phyloP scores from a whole-genome alignment of 1,140 invertebrate species.

The Acromyrmex echinatior region DNA sequence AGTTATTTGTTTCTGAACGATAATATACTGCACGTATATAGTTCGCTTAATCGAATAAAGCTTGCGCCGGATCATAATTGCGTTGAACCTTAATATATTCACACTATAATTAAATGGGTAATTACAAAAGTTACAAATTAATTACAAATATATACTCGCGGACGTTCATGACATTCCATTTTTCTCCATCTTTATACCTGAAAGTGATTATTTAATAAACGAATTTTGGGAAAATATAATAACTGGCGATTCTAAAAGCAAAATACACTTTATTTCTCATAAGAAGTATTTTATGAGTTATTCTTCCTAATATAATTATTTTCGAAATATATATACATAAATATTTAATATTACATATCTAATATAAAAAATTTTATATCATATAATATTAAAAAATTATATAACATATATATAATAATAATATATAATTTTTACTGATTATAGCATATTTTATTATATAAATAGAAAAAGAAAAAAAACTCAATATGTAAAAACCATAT shows the following conservation, averaged over 20 bases:
- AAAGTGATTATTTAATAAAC: not conserved
- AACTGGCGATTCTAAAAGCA: not conserved
- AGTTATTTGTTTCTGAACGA: not conserved
- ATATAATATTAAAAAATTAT: not conserved
- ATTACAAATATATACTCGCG: not conserved
- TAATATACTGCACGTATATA: not conserved
- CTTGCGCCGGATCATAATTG: not conserved
- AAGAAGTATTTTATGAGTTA: not conserved
- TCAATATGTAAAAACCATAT: not conserved
- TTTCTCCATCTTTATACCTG: not conserved
- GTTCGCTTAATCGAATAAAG: conserved; percentile 19
- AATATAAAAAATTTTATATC: not conserved
- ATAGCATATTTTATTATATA: not conserved
- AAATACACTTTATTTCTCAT: not conserved
- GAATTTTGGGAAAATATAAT: not conserved
- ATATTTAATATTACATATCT: not conserved
- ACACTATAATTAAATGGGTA: not conserved
- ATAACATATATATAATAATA: not conserved
- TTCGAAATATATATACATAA: not conserved
- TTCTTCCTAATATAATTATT: not conserved
- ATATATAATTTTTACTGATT: not conserved
- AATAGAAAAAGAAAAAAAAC: not conserved
- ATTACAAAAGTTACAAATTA: conserved; percentile 8
- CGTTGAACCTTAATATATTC: not conserved
- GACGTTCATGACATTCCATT: not conserved